A percentile compares a stretch with the other conserved stretches of the same genome.
These are phyloP conservation scores for Apamea anceps DNA, from an alignment of 2,888 invertebrate species.

Conservation along the genomic window DNA sequence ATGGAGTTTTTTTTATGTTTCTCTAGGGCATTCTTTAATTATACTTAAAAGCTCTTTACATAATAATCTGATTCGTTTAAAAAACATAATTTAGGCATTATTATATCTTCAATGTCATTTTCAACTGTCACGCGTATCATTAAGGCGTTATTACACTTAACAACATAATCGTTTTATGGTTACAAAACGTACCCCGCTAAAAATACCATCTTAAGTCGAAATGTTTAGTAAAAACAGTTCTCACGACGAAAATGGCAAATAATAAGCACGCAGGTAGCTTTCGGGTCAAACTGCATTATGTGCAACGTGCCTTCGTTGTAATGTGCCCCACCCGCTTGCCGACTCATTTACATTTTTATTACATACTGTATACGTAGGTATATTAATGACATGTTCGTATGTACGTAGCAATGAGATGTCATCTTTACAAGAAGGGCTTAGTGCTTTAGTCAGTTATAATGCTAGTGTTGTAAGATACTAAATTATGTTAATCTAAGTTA, in stretches of 20 bases:
- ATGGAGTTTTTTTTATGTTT: slow-evolving; percentile 23
- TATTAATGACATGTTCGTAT: slow-evolving; percentile 23
- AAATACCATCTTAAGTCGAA: slow-evolving; percentile 19
- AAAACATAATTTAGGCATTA: neutral
- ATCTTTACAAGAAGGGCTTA: slow-evolving; percentile 25
- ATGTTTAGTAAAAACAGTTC: slow-evolving; percentile 55
- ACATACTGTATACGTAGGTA: slow-evolving; percentile 55
- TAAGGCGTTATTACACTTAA: slow-evolving; percentile 37
- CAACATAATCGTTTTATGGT: slow-evolving; percentile 36
- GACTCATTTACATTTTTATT: slow-evolving; percentile 79
- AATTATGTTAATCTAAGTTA: neutral
- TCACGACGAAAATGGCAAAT: slow-evolving; percentile 61
- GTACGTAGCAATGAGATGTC: slow-evolving; percentile 19
- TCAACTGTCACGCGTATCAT: slow-evolving; percentile 8
- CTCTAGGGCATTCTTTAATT: neutral
- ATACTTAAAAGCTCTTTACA: neutral
- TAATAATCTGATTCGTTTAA: neutral
- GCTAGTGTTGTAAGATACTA: slow-evolving; percentile 14
- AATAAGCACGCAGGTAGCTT: slow-evolving; percentile 63
- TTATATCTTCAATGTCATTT: neutral
- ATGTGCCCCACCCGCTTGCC: slow-evolving; percentile 70
- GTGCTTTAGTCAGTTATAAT: neutral
- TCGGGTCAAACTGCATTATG: slow-evolving; percentile 61
- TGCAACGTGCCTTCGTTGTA: slow-evolving; percentile 67
- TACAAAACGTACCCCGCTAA: slow-evolving; percentile 32